Evolutionary conservation across 1,140 invertebrate genomes (phyloP), one percentile per base, ranked within the genome.

Genomic region (Tetranychus cinnabarinus): DNA sequence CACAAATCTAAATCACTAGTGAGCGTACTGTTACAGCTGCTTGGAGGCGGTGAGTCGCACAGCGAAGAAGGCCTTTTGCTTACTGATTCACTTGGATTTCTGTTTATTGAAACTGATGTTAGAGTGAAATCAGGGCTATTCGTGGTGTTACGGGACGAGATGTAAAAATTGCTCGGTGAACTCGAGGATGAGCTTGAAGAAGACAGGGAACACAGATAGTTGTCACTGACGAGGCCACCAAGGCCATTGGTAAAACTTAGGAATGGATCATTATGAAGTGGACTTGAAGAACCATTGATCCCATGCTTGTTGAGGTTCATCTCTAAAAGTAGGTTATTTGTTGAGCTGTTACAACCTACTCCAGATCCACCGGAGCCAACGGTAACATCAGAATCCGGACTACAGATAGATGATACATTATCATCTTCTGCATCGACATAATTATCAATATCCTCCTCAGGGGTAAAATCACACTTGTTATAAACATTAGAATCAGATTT

Each of bases 1-100:
- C 33, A 52, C 12, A 52, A 23, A 45, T 60, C 57, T 34, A 58
- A 45, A 58, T 58, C 57, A 58, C 34, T 58, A 31, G 37, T 58
- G 15, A 58, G 45, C 8, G 37, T 58, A 12, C 15, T 31, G 33
- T 58, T 58, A 58, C 34, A 34, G 34, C 57, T 58, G 35, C 59
- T 60, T 52, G 59, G 50, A 31, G 59, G 59, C 8, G 59, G 59
- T 60, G 59, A 60, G 37, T 60, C 59, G 12, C 59, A 60, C 15
- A 60, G 6, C 12, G 59, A 60, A 10, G 57, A 58, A 45, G 55
- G 31, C 39, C 39, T 42, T 42, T 42, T 42, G 39, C 5, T 42
- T 6, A 6, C 10, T 10, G 10, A 42, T 42, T 42, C 5, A 42
- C 10, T 5, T 42, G 39, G 10, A 42, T 42, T 42, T 6, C 39